These are phyloP conservation scores for Furcula furcula DNA, from an alignment of 2,888 invertebrate genomes.

Conservation along the genomic window DNA sequence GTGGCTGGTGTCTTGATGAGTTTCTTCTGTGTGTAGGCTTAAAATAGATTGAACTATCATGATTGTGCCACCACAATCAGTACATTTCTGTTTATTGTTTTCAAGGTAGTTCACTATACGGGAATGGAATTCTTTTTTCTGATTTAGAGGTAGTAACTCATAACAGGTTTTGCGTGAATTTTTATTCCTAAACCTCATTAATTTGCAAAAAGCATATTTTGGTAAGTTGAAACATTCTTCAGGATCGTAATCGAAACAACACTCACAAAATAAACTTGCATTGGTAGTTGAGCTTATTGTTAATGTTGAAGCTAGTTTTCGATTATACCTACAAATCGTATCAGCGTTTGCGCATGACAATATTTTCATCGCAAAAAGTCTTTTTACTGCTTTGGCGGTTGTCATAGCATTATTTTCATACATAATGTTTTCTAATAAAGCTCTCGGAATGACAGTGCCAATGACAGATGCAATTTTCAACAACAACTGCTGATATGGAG, in stretches of 20 bases:
- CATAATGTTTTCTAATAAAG: slow-evolving; percentile 77
- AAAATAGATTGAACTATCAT: slow-evolving; percentile 56
- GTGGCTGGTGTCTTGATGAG: neutral
- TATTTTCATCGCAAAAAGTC: slow-evolving; percentile 78
- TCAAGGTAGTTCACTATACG: slow-evolving; percentile 75
- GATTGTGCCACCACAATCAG: slow-evolving; percentile 66
- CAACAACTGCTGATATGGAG: slow-evolving; percentile 82
- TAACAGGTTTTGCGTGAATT: slow-evolving; percentile 77
- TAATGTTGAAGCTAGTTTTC: slow-evolving; percentile 27
- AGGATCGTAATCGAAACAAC: slow-evolving; percentile 60
- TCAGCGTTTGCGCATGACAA: slow-evolving; percentile 74
- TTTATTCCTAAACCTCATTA: slow-evolving; percentile 78
- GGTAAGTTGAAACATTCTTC: slow-evolving; percentile 60
- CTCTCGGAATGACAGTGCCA: slow-evolving; percentile 77
- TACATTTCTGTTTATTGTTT: slow-evolving; percentile 73
- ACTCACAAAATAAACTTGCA: slow-evolving; percentile 53
- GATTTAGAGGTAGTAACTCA: slow-evolving; percentile 75
- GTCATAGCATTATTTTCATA: slow-evolving; percentile 71
- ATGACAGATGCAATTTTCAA: slow-evolving; percentile 83
- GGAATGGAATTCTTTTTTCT: slow-evolving; percentile 80
- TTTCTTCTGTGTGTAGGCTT: slow-evolving; percentile 23
- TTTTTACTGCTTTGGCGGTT: slow-evolving; percentile 77
- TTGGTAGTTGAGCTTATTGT: slow-evolving; percentile 22
- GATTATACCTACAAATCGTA: slow-evolving; percentile 30
- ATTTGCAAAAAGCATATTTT: slow-evolving; percentile 80